Conservation (phyloP, 2,888 invertebrate species). For the Drosophila putrida region DNA sequence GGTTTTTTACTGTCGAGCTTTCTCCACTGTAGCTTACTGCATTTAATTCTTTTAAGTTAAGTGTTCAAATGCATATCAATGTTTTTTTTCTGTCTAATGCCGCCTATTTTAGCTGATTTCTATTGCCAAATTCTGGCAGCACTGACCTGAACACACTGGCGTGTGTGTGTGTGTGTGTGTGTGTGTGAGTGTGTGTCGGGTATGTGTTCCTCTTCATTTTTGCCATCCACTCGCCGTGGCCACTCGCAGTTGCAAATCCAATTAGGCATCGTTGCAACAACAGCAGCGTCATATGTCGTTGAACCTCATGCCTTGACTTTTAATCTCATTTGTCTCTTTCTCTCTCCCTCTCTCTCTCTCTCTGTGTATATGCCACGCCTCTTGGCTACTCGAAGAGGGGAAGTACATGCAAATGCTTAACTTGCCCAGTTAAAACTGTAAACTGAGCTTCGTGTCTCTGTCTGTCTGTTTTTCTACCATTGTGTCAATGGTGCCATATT, state of each 20-base stretch:
- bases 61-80: too few relatives aligned
- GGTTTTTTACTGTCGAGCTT: too few relatives aligned
- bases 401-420: constrained; percentile 55
- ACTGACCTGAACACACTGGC: neutral
- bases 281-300: constrained; percentile 71
- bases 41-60: too few relatives aligned
- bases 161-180: neutral
- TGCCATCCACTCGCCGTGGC: constrained; percentile 9
- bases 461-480: constrained; percentile 18
- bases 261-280: constrained; percentile 68
- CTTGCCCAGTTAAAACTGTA: constrained; percentile 46
- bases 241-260: constrained; percentile 69
- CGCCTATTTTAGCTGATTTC: too few relatives aligned
- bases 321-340: constrained; percentile 65
- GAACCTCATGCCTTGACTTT: constrained; percentile 68
- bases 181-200: constrained; percentile 1
- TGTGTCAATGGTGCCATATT: constrained; percentile 45
- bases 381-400: neutral
- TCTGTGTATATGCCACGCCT: constrained; percentile 14
- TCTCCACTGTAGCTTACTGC: too few relatives aligned
- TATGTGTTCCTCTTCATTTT: neutral
- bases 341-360: constrained; percentile 15
- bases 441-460: constrained; percentile 19
- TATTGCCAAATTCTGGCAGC: too few relatives aligned
- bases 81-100: too few relatives aligned